Conservation (phyloP, 2,888 invertebrate species). For the Cephalotes varians region DNA sequence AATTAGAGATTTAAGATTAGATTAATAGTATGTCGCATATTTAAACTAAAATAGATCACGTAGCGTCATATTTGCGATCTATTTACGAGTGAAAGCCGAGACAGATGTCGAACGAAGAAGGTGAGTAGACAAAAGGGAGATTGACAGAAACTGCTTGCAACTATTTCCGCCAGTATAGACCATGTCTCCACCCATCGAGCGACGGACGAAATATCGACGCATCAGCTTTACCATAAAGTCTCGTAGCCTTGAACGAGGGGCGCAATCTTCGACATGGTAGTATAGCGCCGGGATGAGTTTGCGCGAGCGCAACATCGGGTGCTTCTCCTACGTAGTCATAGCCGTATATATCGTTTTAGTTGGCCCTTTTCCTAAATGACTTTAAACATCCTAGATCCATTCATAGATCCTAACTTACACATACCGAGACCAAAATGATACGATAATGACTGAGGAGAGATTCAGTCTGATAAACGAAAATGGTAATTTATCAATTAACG, state of each 20-base stretch:
- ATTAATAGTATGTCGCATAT: neutral
- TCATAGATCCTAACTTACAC: neutral
- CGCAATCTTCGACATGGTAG: constrained; percentile 79
- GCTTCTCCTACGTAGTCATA: constrained; percentile 66
- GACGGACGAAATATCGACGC: constrained; percentile 44
- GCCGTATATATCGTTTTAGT: constrained; percentile 24
- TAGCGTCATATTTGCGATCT: neutral
- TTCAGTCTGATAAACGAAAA: neutral
- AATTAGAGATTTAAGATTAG: neutral
- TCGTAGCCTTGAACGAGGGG: constrained; percentile 70
- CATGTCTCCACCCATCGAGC: constrained; percentile 45
- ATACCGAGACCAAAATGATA: too few relatives aligned
- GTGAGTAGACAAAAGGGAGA: neutral
- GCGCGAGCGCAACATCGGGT: constrained; percentile 77
- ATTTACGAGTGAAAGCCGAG: neutral
- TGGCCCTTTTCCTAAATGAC: neutral
- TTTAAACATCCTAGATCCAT: too few relatives aligned
- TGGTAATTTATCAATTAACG: neutral
- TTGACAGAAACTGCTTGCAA: constrained; percentile 15
- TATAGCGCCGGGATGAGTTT: constrained; percentile 74
- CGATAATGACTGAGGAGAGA: neutral
- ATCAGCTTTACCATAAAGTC: constrained; percentile 28
- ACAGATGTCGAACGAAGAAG: neutral
- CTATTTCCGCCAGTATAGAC: constrained; percentile 15
- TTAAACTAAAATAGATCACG: neutral